phyloP scores from a whole-genome alignment of 2,113 vertebrate genomes.

The Chascanopsetta lugubris region DNA sequence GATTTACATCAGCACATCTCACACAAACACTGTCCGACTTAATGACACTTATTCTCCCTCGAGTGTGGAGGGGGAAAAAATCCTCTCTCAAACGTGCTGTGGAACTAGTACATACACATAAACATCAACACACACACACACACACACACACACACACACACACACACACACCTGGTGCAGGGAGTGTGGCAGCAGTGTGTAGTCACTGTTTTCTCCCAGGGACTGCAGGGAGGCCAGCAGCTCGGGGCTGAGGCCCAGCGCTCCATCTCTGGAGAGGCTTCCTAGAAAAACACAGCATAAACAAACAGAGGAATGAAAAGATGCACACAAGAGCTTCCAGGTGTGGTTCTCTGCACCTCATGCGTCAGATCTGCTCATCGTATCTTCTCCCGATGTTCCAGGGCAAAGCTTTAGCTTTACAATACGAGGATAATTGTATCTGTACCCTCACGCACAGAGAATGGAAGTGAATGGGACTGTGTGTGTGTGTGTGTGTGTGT shows the following conservation, averaged over 20 bases:
- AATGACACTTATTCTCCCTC: slow-evolving; percentile 37
- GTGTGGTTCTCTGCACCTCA: not conserved
- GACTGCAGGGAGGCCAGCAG: slow-evolving; percentile 87
- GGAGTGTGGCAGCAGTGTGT: slow-evolving; percentile 87
- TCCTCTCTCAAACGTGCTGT: not conserved
- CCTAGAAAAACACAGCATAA: slow-evolving; percentile 59
- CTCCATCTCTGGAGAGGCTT: slow-evolving; percentile 27
- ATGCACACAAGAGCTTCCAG: not conserved
- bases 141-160: slow-evolving; percentile 19
- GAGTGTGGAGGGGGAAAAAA: slow-evolving; percentile 8
- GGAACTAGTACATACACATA: not conserved
- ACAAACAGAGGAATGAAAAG: slow-evolving; percentile 14
- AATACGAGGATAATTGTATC: no score
- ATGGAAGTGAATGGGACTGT: not conserved
- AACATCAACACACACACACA: slow-evolving; percentile 72
- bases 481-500: not conserved
- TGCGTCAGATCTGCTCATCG: not conserved
- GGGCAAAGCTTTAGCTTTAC: no score
- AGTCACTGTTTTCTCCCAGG: slow-evolving; percentile 85
- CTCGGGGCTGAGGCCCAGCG: slow-evolving; percentile 67
- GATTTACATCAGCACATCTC: not conserved
- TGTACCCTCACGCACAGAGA: not conserved
- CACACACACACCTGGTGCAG: slow-evolving; percentile 89
- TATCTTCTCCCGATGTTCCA: not conserved
- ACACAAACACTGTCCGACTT: slow-evolving; percentile 14